Conservation (phyloP, 1,140 invertebrate species). For the Drosophila rufa region DNA sequence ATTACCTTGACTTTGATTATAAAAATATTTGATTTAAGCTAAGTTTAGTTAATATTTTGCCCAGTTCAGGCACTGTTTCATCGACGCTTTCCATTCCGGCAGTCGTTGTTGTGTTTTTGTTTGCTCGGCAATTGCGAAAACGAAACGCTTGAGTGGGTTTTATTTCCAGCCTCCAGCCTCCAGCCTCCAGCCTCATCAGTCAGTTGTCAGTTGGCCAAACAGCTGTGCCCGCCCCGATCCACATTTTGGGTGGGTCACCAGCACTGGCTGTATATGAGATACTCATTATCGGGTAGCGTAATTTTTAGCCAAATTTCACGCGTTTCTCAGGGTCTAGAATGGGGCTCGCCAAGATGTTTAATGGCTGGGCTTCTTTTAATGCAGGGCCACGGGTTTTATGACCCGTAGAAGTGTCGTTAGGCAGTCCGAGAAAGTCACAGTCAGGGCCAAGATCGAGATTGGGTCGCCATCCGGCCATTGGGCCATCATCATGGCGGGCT, state of each 20-base stretch:
- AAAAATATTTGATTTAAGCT: constrained; percentile 1
- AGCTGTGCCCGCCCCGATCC: constrained; percentile 43
- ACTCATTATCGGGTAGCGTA: constrained; percentile 56
- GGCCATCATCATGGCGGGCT: constrained; percentile 20
- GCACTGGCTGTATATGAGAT: constrained; percentile 34
- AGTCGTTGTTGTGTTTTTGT: constrained; percentile 69
- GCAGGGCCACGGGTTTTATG: constrained; percentile 38
- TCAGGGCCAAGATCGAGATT: constrained; percentile 42
- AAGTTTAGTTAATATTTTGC: constrained; percentile 4
- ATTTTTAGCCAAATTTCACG: constrained; percentile 64
- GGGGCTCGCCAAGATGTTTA: constrained; percentile 47
- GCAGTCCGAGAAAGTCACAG: constrained; percentile 53
- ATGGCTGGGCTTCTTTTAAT: constrained; percentile 43
- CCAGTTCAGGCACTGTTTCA: constrained; percentile 18
- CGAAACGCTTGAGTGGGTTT: constrained; percentile 66
- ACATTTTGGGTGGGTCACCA: constrained; percentile 38
- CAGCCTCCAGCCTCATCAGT: constrained; percentile 11
- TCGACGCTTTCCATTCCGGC: constrained; percentile 35
- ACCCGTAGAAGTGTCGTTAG: constrained; percentile 24
- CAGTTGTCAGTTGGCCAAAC: constrained; percentile 47
- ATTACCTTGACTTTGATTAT: background rate
- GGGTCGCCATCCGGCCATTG: constrained; percentile 11
- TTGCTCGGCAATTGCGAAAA: constrained; percentile 75
- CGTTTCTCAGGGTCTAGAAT: constrained; percentile 51
- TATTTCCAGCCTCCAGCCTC: constrained; percentile 61